These are phyloP conservation scores for Yponomeuta sedellus DNA, from an alignment of 2,888 invertebrate genomes.

Conservation along the genomic window DNA sequence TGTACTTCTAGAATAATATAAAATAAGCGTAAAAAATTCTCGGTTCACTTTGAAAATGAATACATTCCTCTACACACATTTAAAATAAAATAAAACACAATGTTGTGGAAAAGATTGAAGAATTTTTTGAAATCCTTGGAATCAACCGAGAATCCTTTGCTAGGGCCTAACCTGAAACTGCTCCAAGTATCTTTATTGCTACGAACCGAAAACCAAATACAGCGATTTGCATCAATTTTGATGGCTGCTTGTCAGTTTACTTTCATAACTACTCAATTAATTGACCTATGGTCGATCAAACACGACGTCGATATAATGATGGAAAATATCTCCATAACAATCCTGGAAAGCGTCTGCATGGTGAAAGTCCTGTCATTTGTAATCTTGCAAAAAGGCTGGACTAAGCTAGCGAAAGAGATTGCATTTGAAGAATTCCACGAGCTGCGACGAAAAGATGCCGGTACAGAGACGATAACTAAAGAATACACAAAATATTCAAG, in stretches of 20 bases:
- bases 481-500: constrained; percentile 45
- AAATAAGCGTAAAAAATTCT: no score
- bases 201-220: neutral
- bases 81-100: no score
- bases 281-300: neutral
- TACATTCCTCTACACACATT: no score
- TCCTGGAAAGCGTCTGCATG: neutral
- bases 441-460: constrained; percentile 27
- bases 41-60: no score
- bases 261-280: neutral
- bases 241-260: neutral
- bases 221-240: neutral
- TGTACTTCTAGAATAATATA: no score
- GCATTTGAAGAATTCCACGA: constrained; percentile 38
- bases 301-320: neutral
- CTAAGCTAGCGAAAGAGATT: constrained; percentile 28
- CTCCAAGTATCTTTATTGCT: neutral
- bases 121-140: neutral
- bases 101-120: neutral
- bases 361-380: neutral
- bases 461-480: constrained; percentile 27
- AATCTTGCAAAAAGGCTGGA: constrained; percentile 27
- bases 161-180: neutral
- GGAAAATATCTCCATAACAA: neutral
- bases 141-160: neutral